Percentiles rank a stretch among this genome's conserved stretches.
These are phyloP conservation scores for Sympetrum striolatum DNA, from an alignment of 2,888 invertebrate genomes.

Conservation along the genomic window DNA sequence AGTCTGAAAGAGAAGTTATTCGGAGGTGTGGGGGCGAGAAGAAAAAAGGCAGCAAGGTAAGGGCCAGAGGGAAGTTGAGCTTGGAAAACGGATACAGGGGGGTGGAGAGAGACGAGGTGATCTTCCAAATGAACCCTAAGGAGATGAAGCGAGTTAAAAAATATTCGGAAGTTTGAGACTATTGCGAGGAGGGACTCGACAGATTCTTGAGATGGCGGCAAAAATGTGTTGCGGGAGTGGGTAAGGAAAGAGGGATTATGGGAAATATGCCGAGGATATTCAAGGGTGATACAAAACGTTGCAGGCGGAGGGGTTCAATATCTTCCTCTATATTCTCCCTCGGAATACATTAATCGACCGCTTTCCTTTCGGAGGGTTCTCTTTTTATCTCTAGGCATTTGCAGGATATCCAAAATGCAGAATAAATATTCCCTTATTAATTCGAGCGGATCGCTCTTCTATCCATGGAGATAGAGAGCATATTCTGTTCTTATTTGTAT, in stretches of 20 bases:
- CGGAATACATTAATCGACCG: not conserved
- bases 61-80: not conserved
- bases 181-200: not conserved
- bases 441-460: not conserved
- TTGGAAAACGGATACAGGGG: not conserved
- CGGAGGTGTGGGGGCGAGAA: not conserved
- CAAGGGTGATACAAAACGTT: not conserved
- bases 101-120: not conserved
- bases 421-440: not conserved
- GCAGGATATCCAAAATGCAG: not conserved
- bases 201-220: not conserved
- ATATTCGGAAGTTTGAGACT: not conserved
- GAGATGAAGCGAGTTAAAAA: not conserved
- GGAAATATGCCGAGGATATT: not conserved
- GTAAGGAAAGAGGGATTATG: not conserved
- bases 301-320: not conserved
- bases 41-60: not conserved
- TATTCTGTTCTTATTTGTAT: not conserved
- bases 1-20: slow-evolving; percentile 2
- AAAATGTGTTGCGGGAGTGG: not conserved
- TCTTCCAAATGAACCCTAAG: not conserved
- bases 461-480: not conserved
- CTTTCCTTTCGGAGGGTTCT: not conserved
- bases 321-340: not conserved
- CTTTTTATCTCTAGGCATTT: not conserved